Evolutionary conservation across 2,888 invertebrate species (phyloP), one percentile per base, ranked within the genome.

Genomic region (Chymomyza fuscimana): DNA sequence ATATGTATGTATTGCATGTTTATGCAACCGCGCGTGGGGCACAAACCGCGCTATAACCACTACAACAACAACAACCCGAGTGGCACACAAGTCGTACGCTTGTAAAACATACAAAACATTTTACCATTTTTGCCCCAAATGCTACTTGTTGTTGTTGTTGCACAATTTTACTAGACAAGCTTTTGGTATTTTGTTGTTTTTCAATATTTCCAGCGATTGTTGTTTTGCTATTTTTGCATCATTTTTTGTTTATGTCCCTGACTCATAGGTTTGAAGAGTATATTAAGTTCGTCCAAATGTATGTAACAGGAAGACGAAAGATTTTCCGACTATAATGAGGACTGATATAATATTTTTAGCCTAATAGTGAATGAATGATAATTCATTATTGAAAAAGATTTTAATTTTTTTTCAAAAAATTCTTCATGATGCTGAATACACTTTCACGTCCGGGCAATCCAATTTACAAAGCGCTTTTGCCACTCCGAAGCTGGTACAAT

Each of bases 91-190:
- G 63, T 75, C 72, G 72, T 66, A 76, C 51, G 65, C 64, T 69
- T 75, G 76, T 75, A 64, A 74, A 80, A 67, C 74, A 77, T 63
- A 71, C 72, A 76, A 61, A 59, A 65, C 56, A 46, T 16, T 50
- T 9, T 50, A 12, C 63, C 12, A 65, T 56, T 15, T n/a, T 51
- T 12, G 40, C 59, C 16, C 9, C 16, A 54, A 12, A 19, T 54
- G 54, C 54, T 15, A 54, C 52, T 54, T 52, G 50, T 64, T 51
- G 54, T 74, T 77, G 56, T 52, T 73, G 74, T 65, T 74, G 67
- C 59, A 59, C 59, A 63, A 75, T 76, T 74, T 72, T 54, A 60
- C 67, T 69, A 67, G 71, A 74, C 63, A 71, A 75, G 65, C 52
- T 70, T 65, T 67, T 36, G 63, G 59, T 46, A 65, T 66, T 70